A percentile compares a stretch with the other conserved stretches of the same genome.
Evolutionary conservation across 2,797 vertebrate genomes (phyloP).

Genomic region (Lutjanus argentimaculatus): DNA sequence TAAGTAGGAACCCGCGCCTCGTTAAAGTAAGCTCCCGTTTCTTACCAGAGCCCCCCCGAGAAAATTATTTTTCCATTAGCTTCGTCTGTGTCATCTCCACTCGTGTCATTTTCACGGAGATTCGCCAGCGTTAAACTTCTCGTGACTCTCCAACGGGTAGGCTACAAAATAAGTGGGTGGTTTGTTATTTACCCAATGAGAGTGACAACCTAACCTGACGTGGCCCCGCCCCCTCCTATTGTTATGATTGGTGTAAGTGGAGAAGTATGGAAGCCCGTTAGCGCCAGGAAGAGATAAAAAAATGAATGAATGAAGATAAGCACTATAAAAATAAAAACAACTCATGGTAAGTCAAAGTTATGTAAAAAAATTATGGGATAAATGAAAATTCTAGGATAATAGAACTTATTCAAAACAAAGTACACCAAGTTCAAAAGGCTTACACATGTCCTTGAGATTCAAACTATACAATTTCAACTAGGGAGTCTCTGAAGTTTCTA

Average conservation of each 20-base stretch:
- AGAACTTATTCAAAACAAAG: neutral
- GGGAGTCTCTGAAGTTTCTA: neutral
- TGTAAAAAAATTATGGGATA: neutral
- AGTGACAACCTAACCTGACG: constrained; percentile 82
- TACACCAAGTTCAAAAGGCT: neutral
- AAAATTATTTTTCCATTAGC: neutral
- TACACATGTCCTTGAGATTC: neutral
- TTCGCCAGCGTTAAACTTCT: constrained; percentile 71
- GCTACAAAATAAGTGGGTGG: constrained; percentile 75
- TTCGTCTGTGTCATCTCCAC: constrained; percentile 11
- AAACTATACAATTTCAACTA: neutral
- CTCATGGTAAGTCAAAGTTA: neutral
- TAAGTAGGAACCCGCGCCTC: constrained; percentile 4
- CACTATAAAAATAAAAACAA: neutral
- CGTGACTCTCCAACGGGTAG: constrained; percentile 67
- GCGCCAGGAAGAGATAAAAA: neutral
- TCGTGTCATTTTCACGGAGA: constrained; percentile 26
- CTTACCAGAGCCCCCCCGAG: neutral
- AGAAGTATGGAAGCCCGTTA: neutral
- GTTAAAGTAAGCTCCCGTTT: neutral
- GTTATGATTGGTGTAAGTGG: constrained; percentile 79
- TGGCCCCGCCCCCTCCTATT: constrained; percentile 63
- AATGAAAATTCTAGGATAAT: neutral
- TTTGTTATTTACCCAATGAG: constrained; percentile 83
- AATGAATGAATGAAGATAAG: constrained; percentile 35